Evolutionary conservation across 2,888 invertebrate genomes (phyloP).

Genomic region (Ellobium chinense): DNA sequence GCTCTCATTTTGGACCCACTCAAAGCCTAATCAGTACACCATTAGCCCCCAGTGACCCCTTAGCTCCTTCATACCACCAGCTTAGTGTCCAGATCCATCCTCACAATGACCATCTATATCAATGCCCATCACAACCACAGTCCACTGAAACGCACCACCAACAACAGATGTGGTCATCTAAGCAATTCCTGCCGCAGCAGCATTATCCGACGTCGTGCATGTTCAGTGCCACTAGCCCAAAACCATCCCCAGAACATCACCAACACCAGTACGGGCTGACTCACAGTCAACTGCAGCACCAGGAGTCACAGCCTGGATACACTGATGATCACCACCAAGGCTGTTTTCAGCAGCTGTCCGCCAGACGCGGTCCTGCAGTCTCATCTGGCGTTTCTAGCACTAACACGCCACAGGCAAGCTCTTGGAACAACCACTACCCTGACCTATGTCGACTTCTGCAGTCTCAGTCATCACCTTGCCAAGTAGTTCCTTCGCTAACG

Average conservation of each 20-base stretch:
- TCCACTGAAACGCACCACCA: not conserved
- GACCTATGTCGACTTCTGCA: not conserved
- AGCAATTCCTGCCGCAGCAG: not conserved
- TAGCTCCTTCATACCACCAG: not conserved
- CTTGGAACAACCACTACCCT: not conserved
- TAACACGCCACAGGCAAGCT: not conserved
- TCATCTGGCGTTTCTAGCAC: not conserved
- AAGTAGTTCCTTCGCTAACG: constrained; percentile 25
- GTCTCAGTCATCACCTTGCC: not conserved
- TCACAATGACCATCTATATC: not conserved
- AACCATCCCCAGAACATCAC: not conserved
- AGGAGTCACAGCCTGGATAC: not conserved
- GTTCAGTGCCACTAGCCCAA: not conserved
- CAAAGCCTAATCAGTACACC: not conserved
- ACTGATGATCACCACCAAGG: not conserved
- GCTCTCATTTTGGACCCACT: not conserved
- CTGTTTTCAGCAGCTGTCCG: not conserved
- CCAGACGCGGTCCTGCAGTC: not conserved
- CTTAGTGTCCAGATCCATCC: not conserved
- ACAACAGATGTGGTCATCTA: not conserved
- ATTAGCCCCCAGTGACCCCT: not conserved
- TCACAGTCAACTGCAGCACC: not conserved
- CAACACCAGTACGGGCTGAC: not conserved
- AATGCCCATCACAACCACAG: not conserved
- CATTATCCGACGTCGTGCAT: not conserved